Evolutionary conservation across 2,113 vertebrate species (phyloP).

Genomic region (Myotis davidii): DNA sequence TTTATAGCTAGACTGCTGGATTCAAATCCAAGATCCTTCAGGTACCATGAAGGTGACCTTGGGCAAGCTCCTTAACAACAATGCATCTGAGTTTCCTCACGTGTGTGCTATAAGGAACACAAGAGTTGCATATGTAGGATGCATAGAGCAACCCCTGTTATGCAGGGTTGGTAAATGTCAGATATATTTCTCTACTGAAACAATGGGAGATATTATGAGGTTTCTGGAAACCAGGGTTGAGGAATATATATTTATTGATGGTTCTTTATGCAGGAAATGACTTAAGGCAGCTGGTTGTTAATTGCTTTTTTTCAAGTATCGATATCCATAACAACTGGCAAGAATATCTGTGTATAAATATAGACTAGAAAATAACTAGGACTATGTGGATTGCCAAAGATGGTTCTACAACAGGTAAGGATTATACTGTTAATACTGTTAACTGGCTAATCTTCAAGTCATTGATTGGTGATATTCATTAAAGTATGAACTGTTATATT

Average conservation of each 20-base stretch:
- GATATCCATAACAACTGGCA: constrained; percentile 28
- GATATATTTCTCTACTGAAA: not conserved
- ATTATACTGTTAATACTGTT: not conserved
- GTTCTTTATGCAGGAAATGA: constrained; percentile 36
- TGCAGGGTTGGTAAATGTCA: fast-evolving
- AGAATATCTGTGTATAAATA: constrained; percentile 51
- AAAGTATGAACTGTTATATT: not conserved
- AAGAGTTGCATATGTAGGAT: fast-evolving
- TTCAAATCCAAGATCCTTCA: not conserved
- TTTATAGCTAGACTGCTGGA: not conserved
- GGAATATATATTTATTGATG: constrained; percentile 28
- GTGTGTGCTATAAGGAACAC: not conserved
- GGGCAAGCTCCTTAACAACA: not conserved
- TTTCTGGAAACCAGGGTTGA: not conserved
- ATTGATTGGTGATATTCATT: not conserved
- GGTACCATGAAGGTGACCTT: not conserved
- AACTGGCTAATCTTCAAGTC: not conserved
- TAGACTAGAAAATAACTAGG: not conserved
- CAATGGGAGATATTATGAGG: not conserved
- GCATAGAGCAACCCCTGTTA: too few species aligned
- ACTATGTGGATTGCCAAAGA: not conserved
- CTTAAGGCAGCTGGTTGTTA: constrained; percentile 58
- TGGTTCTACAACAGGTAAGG: not conserved
- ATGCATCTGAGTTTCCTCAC: not conserved
- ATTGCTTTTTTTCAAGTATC: constrained; percentile 65